Conservation (phyloP, 2,797 vertebrate species). For the Salmo trutta region DNA sequence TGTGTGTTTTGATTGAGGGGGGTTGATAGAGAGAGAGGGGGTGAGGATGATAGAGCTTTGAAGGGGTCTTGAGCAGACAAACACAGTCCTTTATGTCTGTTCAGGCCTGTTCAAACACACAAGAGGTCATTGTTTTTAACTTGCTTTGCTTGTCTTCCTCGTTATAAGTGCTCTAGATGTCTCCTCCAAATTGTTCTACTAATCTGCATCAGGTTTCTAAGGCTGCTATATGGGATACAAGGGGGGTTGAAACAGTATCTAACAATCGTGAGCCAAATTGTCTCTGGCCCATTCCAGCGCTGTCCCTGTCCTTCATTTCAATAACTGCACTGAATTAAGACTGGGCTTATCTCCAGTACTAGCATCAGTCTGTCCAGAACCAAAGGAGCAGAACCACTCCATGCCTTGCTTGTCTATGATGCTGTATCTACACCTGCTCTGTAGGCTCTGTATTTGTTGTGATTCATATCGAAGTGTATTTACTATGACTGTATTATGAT, state of each 20-base stretch:
- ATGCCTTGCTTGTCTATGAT: conserved; percentile 32
- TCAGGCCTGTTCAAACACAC: conserved; percentile 28
- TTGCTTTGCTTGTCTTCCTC: conserved; percentile 49
- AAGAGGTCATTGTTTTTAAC: conserved; percentile 48
- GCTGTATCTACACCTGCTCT: conserved; percentile 19
- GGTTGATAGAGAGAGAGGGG: conserved; percentile 14
- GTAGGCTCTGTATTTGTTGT: conserved; percentile 25
- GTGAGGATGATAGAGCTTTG: conserved; percentile 25
- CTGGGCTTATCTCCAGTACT: background rate
- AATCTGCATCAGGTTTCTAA: conserved; percentile 28
- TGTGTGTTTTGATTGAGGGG: conserved; percentile 39
- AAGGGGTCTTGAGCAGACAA: conserved; percentile 9
- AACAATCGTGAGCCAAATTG: conserved; percentile 29
- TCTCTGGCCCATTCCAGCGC: background rate
- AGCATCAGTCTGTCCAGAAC: conserved; percentile 4
- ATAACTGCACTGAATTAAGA: conserved; percentile 60
- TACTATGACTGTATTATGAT: conserved; percentile 22
- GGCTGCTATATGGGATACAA: conserved; percentile 41
- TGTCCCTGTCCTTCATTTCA: conserved; percentile 51
- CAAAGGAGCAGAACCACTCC: background rate
- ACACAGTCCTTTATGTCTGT: conserved; percentile 16
- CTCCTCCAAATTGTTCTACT: background rate
- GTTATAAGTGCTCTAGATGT: conserved; percentile 19
- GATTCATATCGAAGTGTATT: conserved; percentile 21
- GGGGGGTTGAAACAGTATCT: conserved; percentile 8